Evolutionary conservation across 2,888 invertebrate genomes (phyloP), one percentile per base, ranked within the genome.

Genomic region (Neelides folsomi): DNA sequence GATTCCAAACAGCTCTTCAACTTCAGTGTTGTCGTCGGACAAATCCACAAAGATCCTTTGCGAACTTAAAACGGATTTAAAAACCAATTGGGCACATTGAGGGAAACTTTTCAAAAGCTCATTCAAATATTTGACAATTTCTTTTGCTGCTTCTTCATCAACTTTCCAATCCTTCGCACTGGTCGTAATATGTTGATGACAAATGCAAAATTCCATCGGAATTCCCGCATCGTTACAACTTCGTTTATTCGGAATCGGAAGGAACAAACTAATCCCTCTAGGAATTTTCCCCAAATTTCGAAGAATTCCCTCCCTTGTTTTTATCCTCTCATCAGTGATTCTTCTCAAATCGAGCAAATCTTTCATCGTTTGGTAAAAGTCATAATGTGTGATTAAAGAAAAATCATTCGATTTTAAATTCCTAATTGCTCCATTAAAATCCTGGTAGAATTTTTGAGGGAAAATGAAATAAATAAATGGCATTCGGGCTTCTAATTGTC

Each of bases 201-300:
- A 93, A 18, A 87, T 84, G 69, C 93, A 93, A 83, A 85, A 93
- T 68, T 89, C 86, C 19, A 81, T 79, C 0, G 81, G 79, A 53
- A 94, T 86, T 1, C 75, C 79, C 0, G 92, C 90, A 55, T 75
- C 73, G 47, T 77, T 73, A 67, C 93, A 94, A 0, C 83, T 86
- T 42, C 93, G 74, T 51, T 77, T 75, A 38, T 68, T 69, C 0
- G 85, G 81, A 54, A 93, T 76, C 1, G 80, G 77, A 19, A 80
- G 70, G 68, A 93, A 89, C 45, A 88, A 75, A 69, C 89, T 89
- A 7, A 83, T 79, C 2, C 82, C 80, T 48, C 80, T 73, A 0
- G 69, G 66, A 4, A 43, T 4, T 9, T 63, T 56, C 0, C 4
- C 7, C 7, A 27, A 27, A 27, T 27, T 27, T 27, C 3, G 27